Conservation (phyloP, 2,888 invertebrate species). For the Agrotis puta region DNA sequence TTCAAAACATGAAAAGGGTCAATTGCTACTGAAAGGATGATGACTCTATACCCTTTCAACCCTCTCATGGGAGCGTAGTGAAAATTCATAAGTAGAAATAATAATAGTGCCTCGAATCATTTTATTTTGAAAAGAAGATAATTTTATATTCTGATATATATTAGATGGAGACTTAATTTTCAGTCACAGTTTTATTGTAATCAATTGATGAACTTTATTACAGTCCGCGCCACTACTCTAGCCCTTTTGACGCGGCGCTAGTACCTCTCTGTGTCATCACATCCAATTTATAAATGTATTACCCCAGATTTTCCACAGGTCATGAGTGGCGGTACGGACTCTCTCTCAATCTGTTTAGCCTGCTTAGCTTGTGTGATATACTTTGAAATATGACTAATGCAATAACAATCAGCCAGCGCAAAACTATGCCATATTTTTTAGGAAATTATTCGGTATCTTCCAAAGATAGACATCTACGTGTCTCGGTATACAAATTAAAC, state of each 20-base stretch:
- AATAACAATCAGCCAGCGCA: not conserved
- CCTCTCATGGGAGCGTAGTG: not conserved
- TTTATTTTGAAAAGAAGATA: not conserved
- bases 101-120: not conserved
- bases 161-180: too few relatives aligned
- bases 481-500: conserved; percentile 28
- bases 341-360: too few relatives aligned
- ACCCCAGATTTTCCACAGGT: too few relatives aligned
- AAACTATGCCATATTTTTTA: not conserved
- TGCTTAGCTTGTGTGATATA: not conserved
- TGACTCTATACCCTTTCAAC: not conserved
- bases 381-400: not conserved
- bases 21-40: not conserved
- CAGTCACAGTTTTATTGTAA: too few relatives aligned
- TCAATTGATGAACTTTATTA: too few relatives aligned
- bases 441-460: not conserved
- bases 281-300: too few relatives aligned
- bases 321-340: too few relatives aligned
- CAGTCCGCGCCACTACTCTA: too few relatives aligned
- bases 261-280: too few relatives aligned
- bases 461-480: conserved; percentile 18
- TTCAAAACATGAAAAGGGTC: not conserved
- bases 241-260: too few relatives aligned
- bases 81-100: not conserved
- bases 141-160: too few relatives aligned